These are phyloP conservation scores for Heteromurus nitidus DNA, from an alignment of 2,888 invertebrate species.

Conservation along the genomic window DNA sequence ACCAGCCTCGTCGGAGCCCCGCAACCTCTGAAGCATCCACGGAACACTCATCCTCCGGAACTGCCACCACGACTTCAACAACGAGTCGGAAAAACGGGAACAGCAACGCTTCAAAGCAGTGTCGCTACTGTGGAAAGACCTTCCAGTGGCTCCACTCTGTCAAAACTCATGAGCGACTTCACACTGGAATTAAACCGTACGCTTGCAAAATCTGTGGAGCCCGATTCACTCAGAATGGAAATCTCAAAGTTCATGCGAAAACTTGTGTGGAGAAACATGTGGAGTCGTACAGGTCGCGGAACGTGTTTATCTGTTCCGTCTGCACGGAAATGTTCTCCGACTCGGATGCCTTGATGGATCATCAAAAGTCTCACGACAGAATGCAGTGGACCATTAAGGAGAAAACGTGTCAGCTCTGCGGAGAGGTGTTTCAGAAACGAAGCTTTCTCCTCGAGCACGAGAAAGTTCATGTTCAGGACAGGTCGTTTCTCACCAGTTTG, in stretches of 20 bases:
- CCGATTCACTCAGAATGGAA: conserved; percentile 61
- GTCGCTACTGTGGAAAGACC: conserved; percentile 61
- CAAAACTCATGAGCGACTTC: conserved; percentile 62
- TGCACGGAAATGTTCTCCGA: conserved; percentile 65
- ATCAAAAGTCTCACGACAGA: conserved; percentile 61
- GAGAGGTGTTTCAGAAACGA: conserved; percentile 60
- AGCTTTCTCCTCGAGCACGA: conserved; percentile 58
- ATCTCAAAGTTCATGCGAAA: conserved; percentile 63
- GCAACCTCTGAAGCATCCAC: background rate
- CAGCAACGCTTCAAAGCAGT: conserved; percentile 58
- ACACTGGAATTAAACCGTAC: conserved; percentile 60
- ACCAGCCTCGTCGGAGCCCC: conserved; percentile 21
- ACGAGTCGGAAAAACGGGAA: background rate
- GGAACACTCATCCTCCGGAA: conserved; percentile 1
- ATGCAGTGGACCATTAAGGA: conserved; percentile 66
- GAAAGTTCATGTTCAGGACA: conserved; percentile 53
- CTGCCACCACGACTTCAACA: conserved; percentile 25
- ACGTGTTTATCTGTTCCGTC: conserved; percentile 53
- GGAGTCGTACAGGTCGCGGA: conserved; percentile 52
- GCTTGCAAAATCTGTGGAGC: conserved; percentile 61
- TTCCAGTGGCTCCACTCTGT: conserved; percentile 65
- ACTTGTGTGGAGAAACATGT: conserved; percentile 64
- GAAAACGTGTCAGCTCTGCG: conserved; percentile 61
- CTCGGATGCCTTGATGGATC: conserved; percentile 62
- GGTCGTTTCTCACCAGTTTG: conserved; percentile 42